Base-by-base conservation (phyloP, 2,113 vertebrate species). In the Coregonus clupeaformis region DNA sequence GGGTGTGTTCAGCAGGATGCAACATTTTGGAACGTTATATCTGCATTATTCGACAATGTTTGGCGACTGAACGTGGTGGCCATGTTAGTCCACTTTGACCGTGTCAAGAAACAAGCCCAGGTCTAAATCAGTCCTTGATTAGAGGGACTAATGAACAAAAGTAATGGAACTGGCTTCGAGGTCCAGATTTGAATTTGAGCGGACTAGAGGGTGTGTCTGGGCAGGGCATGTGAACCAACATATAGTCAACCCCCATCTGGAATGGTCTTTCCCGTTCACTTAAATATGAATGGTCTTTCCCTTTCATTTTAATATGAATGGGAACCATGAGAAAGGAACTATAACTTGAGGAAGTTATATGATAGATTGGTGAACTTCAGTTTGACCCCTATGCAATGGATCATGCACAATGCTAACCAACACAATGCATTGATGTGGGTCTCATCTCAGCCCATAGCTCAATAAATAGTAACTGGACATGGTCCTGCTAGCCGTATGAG, bases 381-480 rank as follows among this genome's bases (percentile, higher is more conserved):
- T 63, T 52, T 81, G 42, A 57, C 72, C 81, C 72, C 67, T 32
- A 36, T 52, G 30, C 0, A 47, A 62, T 14, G 55, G 3, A 42
- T 67, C 18, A 36, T 32, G 30, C 29, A 29, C 65, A 30, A 32
- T 45, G 22, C 24, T n/a, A n/a, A n/a, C n/a, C n/a, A n/a, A n/a
- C 29, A 29, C 65, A 30, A 32, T 45, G 22, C 24, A 69, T 49
- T 27, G 68, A 27, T 24, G 22, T 12, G 2, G 49, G 25, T 68
- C 32, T 49, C 45, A 47, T 80, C 73, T 77, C 66, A 63, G 78
- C 29, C 24, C 47, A 18, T 18, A 52, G 16, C 49, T 18, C 49
- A 18, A 5, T 52, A 16, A 42, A 42, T 42, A 42, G 36, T 42
- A 12, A 42, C 9, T 42, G 36, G 36, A 42, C 36, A 42, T 42